Conservation (phyloP, 2,888 invertebrate genomes). For the Lasioglossum leucozonium region DNA sequence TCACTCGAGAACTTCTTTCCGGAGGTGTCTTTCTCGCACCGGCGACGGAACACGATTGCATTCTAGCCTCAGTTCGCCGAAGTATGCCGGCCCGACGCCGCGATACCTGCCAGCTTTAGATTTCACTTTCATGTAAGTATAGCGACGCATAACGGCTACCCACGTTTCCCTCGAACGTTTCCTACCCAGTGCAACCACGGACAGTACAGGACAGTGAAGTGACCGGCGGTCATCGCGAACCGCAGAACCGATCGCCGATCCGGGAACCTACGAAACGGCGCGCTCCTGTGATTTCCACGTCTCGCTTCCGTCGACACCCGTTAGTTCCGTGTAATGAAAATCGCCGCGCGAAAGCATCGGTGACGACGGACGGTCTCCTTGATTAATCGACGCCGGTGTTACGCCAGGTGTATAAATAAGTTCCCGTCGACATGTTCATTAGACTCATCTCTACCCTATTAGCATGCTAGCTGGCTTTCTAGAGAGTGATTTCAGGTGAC, state of each 20-base stretch:
- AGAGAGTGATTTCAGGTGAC: not conserved
- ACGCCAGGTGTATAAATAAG: not conserved
- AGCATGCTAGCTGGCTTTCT: not conserved
- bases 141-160: not conserved
- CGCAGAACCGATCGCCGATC: not conserved
- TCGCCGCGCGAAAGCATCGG: not conserved
- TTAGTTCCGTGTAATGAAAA: not conserved
- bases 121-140: conserved; percentile 68
- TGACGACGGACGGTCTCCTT: not conserved
- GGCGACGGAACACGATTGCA: conserved; percentile 46
- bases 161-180: not conserved
- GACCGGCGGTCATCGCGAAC: not conserved
- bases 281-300: not conserved
- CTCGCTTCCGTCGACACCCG: not conserved
- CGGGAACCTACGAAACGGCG: not conserved
- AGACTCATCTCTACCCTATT: not conserved
- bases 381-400: not conserved
- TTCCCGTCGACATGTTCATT: not conserved
- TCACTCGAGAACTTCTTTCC: conserved; percentile 82
- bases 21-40: conserved; percentile 72
- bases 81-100: conserved; percentile 35
- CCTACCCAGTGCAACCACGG: not conserved
- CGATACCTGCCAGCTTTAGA: conserved; percentile 33
- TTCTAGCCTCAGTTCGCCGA: conserved; percentile 51
- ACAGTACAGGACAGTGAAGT: not conserved